Evolutionary conservation across 2,797 vertebrate species (phyloP).

Genomic region (Halcyon smyrnensis): DNA sequence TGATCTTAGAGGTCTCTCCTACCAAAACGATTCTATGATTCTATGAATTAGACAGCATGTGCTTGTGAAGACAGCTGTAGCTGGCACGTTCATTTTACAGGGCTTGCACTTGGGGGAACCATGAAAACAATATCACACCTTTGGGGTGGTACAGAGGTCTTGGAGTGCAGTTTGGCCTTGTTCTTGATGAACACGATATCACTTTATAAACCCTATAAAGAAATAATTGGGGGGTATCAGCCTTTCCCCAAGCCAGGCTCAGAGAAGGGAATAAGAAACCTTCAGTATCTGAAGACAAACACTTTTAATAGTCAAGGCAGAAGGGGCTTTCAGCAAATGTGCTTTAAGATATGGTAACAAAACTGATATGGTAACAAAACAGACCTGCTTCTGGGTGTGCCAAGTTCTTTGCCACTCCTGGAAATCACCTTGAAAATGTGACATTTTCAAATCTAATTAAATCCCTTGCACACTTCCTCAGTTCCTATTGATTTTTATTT

Average conservation of each 20-base stretch:
- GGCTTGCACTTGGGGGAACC: background rate
- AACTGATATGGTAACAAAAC: background rate
- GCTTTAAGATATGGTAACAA: background rate
- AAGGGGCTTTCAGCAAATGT: background rate
- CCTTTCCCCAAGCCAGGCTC: background rate
- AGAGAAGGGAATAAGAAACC: background rate
- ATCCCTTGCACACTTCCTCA: background rate
- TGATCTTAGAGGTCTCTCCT: background rate
- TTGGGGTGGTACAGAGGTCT: background rate
- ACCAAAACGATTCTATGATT: too few species aligned
- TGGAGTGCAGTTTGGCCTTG: background rate
- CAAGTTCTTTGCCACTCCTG: background rate
- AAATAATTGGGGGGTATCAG: background rate
- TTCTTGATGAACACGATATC: background rate
- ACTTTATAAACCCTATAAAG: background rate
- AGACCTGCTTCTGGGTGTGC: background rate
- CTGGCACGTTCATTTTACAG: background rate
- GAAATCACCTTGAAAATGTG: background rate
- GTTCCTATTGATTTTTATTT: background rate
- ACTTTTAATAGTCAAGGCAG: background rate
- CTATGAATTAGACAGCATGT: background rate
- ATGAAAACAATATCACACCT: background rate
- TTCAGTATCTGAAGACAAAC: background rate
- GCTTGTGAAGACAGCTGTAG: background rate
- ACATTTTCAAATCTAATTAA: background rate